Conservation (phyloP, 2,888 invertebrate species). For the Zaprionus lineosus region DNA sequence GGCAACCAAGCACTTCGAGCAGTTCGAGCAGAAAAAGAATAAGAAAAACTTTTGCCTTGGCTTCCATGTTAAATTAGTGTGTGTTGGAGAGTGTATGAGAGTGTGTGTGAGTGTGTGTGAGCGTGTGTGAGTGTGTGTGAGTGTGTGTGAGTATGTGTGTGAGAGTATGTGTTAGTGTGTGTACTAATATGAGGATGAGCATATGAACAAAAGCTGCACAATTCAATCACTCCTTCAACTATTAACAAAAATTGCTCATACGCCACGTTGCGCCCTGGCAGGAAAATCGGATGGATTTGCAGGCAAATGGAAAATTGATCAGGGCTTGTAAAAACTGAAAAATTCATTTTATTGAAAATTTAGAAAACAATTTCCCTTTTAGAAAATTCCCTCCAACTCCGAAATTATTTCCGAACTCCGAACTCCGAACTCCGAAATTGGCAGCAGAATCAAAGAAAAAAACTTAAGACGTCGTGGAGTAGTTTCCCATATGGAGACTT, state of each 20-base stretch:
- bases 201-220: slow-evolving; percentile 7
- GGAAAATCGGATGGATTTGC: too few species aligned
- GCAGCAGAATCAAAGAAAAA: too few species aligned
- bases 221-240: slow-evolving; percentile 30
- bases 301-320: too few species aligned
- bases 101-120: not conserved
- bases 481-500: too few species aligned
- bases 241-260: slow-evolving; percentile 18
- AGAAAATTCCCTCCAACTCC: too few species aligned
- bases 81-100: not conserved
- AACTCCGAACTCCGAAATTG: too few species aligned
- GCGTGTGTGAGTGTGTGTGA: not conserved
- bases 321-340: too few species aligned
- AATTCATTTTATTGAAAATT: too few species aligned
- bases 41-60: slow-evolving; percentile 44
- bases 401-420: too few species aligned
- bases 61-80: slow-evolving; percentile 8
- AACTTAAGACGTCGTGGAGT: too few species aligned
- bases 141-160: not conserved
- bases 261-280: slow-evolving; percentile 3
- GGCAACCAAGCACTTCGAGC: slow-evolving; percentile 48
- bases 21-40: slow-evolving; percentile 57
- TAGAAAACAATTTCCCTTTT: too few species aligned
- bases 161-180: not conserved
- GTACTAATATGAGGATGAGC: not conserved